Evolutionary conservation across 2,888 invertebrate species (phyloP), one percentile per base, ranked within the genome.

Genomic region (Drosophila merina): DNA sequence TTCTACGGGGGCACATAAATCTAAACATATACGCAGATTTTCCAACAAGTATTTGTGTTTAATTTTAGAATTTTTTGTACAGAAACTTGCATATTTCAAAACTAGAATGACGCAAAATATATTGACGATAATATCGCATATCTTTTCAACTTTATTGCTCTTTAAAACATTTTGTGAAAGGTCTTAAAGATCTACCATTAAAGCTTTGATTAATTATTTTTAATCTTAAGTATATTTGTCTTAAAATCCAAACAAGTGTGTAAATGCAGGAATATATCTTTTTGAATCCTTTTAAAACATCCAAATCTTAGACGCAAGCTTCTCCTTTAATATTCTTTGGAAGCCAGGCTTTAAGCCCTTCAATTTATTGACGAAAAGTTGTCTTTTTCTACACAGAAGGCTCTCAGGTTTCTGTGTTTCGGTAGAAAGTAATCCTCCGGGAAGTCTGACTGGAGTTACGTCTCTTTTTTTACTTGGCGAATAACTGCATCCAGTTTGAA

Each of bases 401-500:
- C 36, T 36, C 10, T 36, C 36, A 5, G n/a, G 36, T n/a, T 36
- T n/a, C 36, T 36, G 36, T 5, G n/a, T n/a, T 36, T 36, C 5
- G 33, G 10, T 36, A n/a, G n/a, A 12, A 12, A 12, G 4, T 12
- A 12, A 12, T 36, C 5, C 36, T 12, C 5, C 6, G n/a, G 2
- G n/a, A 36, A 36, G 5, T n/a, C 26, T 40, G 40, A 14, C 36
- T 10, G 20, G 3, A 4, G 31, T 14, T 68, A 58, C 33, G 47
- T 36, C 4, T 45, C 26, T 9, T 38, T 33, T 40, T 60, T 33
- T 0, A 6, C 28, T 25, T 44, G 14, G 1, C 7, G 33, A 2
- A 7, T 31, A 0, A 30, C 14, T 4, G 28, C 28, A 2, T 36
- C 36, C 36, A 20, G 47, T 14, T 70, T 31, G 90, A 98, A 97